Evolutionary conservation across 1,140 invertebrate species (phyloP).

Genomic region (Lethocerus indicus): DNA sequence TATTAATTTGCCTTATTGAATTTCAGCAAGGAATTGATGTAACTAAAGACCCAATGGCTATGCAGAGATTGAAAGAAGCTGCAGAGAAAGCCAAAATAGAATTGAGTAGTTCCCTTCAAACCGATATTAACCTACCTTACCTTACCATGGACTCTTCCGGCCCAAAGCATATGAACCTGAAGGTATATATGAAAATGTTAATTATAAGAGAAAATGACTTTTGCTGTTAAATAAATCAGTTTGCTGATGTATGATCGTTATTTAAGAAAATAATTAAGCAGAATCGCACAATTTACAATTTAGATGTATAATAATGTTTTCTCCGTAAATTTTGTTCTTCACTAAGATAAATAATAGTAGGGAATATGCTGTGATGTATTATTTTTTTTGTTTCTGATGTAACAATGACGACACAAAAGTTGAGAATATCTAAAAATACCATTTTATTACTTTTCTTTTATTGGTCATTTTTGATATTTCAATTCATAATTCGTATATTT

Average conservation of each 20-base stretch:
- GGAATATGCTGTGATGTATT: no score
- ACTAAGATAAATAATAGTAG: not conserved
- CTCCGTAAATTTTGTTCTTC: not conserved
- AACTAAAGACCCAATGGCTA: slow-evolving; percentile 93
- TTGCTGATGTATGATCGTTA: not conserved
- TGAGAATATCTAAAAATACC: not conserved
- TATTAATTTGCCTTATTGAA: no score
- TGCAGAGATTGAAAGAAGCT: slow-evolving; percentile 96
- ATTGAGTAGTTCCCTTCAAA: slow-evolving; percentile 87
- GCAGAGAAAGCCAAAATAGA: slow-evolving; percentile 99
- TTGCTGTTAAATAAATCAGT: not conserved
- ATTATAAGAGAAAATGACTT: not conserved
- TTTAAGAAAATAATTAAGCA: no score
- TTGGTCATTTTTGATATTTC: not conserved
- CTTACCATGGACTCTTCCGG: slow-evolving; percentile 92
- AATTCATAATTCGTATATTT: not conserved
- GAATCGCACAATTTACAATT: no score
- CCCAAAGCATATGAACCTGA: slow-evolving; percentile 98
- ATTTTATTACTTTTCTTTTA: not conserved
- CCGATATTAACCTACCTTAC: slow-evolving; percentile 97
- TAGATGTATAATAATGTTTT: not conserved
- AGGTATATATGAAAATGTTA: slow-evolving; percentile 30
- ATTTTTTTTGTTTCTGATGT: no score
- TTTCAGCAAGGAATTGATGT: slow-evolving; percentile 84
- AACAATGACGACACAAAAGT: no score